A percentile compares a stretch with the other conserved stretches of the same genome.
These are phyloP conservation scores for Stomatorhinus ivindoensis DNA, from an alignment of 2,113 vertebrate genomes.

Conservation along the genomic window DNA sequence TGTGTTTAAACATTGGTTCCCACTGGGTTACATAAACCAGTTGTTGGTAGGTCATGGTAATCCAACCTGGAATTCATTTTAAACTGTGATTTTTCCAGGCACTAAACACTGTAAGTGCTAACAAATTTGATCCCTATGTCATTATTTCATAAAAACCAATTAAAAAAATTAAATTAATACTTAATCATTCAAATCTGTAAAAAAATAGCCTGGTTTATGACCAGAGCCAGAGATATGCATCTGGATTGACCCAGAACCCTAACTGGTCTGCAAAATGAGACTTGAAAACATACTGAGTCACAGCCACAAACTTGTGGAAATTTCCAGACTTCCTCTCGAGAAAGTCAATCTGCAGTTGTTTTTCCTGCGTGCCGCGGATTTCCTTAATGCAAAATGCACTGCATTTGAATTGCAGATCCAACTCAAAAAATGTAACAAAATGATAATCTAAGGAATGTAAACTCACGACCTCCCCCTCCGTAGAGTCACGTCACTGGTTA, in stretches of 20 bases:
- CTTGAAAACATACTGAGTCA: not conserved
- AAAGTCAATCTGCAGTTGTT: constrained; percentile 22
- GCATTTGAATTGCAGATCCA: constrained; percentile 43
- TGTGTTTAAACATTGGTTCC: not conserved
- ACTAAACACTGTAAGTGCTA: not conserved
- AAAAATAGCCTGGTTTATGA: not conserved
- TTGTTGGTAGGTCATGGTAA: not conserved
- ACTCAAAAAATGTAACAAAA: not conserved
- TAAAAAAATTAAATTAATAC: not conserved
- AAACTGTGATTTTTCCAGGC: not conserved
- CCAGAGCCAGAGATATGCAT: not conserved
- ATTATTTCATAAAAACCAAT: not conserved
- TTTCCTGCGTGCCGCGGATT: constrained; percentile 36
- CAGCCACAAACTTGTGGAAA: constrained; percentile 9
- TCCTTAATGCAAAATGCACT: constrained; percentile 46
- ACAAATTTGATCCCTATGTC: not conserved
- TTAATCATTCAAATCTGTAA: not conserved
- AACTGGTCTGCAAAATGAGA: not conserved
- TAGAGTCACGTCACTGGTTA: not conserved
- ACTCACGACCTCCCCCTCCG: not conserved
- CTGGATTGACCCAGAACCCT: not conserved
- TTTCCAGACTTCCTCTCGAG: constrained; percentile 23
- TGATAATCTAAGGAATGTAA: not conserved
- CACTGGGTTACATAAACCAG: not conserved
- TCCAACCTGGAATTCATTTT: not conserved